These are phyloP conservation scores for Pituophis catenifer DNA, from an alignment of 2,113 vertebrate species.

Conservation along the genomic window DNA sequence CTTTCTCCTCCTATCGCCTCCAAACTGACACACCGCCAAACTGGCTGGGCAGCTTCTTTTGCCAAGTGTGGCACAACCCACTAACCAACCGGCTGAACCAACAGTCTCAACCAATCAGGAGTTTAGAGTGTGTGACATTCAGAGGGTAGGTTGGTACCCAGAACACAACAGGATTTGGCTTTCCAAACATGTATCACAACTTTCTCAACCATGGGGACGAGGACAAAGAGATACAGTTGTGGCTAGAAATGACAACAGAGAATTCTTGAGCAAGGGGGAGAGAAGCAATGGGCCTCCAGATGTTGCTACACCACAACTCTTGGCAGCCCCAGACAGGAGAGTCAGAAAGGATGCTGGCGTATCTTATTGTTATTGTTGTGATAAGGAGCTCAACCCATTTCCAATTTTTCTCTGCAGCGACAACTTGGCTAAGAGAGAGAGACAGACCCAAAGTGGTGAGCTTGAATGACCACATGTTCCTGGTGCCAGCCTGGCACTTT, in stretches of 20 bases:
- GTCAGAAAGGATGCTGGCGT: background rate
- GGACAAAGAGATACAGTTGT: background rate
- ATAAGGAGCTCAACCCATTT: background rate
- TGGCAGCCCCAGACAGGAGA: background rate
- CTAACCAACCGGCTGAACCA: background rate
- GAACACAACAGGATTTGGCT: background rate
- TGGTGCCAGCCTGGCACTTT: background rate
- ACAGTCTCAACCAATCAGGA: background rate
- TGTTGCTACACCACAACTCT: background rate
- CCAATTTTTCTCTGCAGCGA: background rate
- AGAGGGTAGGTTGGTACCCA: background rate
- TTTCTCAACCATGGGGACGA: background rate
- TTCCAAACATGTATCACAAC: background rate
- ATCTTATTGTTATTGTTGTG: background rate
- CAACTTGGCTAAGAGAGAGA: background rate
- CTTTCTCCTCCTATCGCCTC: background rate
- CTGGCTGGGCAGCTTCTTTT: slow-evolving; percentile 18
- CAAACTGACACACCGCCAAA: slow-evolving; percentile 8
- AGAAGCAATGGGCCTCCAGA: background rate
- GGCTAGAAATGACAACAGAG: background rate
- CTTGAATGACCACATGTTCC: background rate
- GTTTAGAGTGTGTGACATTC: background rate
- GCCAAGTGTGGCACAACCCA: slow-evolving; percentile 20
- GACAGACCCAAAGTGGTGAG: background rate
- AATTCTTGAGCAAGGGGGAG: background rate